Percentiles rank a stretch among this genome's conserved stretches.
Conservation (phyloP, 2,888 invertebrate genomes). For the Limenitis camilla region DNA sequence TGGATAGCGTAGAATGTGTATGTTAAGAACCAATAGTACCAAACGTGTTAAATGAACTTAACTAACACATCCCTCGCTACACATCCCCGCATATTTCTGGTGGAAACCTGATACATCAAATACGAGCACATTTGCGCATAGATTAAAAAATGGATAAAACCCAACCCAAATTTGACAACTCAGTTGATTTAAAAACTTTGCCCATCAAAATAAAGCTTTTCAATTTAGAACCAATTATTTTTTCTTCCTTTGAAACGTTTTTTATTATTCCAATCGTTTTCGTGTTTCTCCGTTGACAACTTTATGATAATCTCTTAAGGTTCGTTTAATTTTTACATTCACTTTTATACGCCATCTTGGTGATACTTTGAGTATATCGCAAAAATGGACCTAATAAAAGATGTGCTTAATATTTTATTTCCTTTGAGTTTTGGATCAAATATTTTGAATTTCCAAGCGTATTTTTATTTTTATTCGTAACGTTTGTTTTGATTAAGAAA, state of each 20-base stretch:
- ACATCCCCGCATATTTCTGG: no score
- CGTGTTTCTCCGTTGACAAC: conserved; percentile 5
- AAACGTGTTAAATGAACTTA: no score
- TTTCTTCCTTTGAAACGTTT: conserved; percentile 9
- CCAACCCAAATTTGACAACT: conserved; percentile 2
- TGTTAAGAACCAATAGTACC: no score
- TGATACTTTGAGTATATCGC: not conserved
- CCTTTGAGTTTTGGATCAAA: not conserved
- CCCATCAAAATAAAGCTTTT: conserved; percentile 18
- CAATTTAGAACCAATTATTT: conserved; percentile 16
- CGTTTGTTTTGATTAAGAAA: no score
- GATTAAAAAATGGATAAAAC: conserved; percentile 1
- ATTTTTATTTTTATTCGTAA: no score
- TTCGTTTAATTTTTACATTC: conserved; percentile 10
- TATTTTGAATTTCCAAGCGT: no score
- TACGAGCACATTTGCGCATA: not conserved
- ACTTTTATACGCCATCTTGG: not conserved
- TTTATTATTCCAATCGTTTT: conserved; percentile 12
- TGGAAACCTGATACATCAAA: not conserved
- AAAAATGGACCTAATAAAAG: not conserved
- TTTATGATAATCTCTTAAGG: conserved; percentile 13
- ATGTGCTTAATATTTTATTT: conserved; percentile 1
- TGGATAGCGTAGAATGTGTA: no score
- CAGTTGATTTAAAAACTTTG: conserved; percentile 15
- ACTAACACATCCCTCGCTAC: no score